These are phyloP conservation scores for Neosilurus mollespiculum DNA, from an alignment of 2,797 vertebrate species.

Conservation along the genomic window DNA sequence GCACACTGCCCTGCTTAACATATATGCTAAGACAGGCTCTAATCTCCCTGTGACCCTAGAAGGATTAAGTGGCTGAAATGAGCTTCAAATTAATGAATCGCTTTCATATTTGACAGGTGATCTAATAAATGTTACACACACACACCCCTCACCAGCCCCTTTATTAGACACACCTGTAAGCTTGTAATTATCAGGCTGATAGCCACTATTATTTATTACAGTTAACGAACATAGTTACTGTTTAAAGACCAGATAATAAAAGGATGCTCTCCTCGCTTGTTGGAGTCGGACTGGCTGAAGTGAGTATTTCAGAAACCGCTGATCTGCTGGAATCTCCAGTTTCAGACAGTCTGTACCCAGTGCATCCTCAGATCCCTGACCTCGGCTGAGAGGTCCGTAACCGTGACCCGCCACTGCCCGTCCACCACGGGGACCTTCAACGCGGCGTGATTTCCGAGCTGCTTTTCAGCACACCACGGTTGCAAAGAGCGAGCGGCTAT, in stretches of 20 bases:
- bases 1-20: too few species aligned
- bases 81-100: too few species aligned
- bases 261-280: background rate
- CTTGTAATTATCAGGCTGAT: background rate
- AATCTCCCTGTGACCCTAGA: too few species aligned
- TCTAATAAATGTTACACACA: too few species aligned
- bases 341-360: background rate
- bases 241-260: background rate
- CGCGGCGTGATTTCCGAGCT: background rate
- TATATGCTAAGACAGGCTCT: too few species aligned
- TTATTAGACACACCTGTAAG: background rate
- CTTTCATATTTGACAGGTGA: too few species aligned
- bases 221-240: too few species aligned
- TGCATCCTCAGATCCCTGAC: background rate
- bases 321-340: background rate
- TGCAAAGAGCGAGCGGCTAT: too few species aligned
- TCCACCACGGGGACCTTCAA: background rate
- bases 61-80: too few species aligned
- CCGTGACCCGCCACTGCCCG: background rate
- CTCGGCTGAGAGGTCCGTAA: background rate
- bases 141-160: background rate
- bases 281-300: background rate
- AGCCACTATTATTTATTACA: too few species aligned
- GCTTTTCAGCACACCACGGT: background rate
- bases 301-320: background rate